Base-by-base conservation (phyloP, 2,113 vertebrate species). In the Neotoma lepida region DNA sequence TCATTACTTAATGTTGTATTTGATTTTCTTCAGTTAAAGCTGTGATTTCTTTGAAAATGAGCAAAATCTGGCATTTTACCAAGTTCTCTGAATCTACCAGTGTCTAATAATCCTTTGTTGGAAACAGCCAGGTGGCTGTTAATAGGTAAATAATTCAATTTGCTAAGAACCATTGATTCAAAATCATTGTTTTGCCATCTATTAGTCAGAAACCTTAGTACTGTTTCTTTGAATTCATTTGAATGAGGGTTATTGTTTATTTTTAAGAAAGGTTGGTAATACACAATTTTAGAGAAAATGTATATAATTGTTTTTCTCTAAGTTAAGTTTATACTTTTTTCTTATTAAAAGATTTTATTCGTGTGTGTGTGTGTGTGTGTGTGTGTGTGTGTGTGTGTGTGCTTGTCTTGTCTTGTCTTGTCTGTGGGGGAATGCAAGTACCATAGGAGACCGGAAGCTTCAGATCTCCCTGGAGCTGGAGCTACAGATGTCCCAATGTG, bases 251-350 rank as follows among this genome's bases (percentile, higher is more conserved):
- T 86, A 64, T 85, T 86, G 28, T n/a, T 86, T 86, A 3, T 44
- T 64, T 64, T 46, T 49, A 66, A 56, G 44, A 56, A 66, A 92
- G 81, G 22, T 64, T 92, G 17, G 4, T 73, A 76, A 49, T 6
- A 56, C 66, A 2, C 7, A 94, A 58, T 92, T 77, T 82, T 86
- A 54, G 90, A 94, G 64, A 91, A 82, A 39, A 71, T 71, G 5
- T 66, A 5, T 66, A 46, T 46, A 46, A 76, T 28, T 76, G 6
- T 39, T 92, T 77, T 33, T 96, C 92, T 96, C 63, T 94, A 71
- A n/a, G 94, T 98, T 95, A 92, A 68, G 86, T 96, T 81, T 96
- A 95, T 89, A 88, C 56, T 5, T 84, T 58, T 63, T 46, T 63
- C 56, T 84, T 44, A 63, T 41, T 84, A 63, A 35, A 35, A 49